Conservation (phyloP, 2,888 invertebrate genomes). For the Rhagium mordax region DNA sequence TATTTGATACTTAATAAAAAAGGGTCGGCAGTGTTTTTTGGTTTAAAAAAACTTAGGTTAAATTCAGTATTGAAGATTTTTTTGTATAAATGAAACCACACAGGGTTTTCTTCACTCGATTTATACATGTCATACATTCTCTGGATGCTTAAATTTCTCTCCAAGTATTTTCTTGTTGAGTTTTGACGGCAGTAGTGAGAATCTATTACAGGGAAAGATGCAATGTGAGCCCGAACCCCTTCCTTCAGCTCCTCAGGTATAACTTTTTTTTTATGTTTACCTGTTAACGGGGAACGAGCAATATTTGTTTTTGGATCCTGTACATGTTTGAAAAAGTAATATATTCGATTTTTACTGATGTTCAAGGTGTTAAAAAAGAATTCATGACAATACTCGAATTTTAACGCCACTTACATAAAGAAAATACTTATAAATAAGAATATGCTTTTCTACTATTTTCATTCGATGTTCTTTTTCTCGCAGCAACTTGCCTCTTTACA, state of each 20-base stretch:
- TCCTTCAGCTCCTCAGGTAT: background rate
- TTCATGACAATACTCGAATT: background rate
- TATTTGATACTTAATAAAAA: too few species aligned
- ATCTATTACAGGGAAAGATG: background rate
- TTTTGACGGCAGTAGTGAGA: background rate
- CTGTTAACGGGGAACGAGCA: background rate
- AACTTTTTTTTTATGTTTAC: background rate
- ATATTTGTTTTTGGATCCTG: background rate
- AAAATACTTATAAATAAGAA: background rate
- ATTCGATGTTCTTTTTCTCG: background rate
- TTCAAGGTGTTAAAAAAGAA: background rate
- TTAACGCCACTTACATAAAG: background rate
- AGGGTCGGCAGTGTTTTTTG: constrained; percentile 19
- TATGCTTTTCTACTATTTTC: background rate
- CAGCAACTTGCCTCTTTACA: background rate
- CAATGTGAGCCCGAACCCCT: background rate
- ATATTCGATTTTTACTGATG: background rate
- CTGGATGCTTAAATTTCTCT: background rate
- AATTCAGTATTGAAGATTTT: constrained; percentile 22
- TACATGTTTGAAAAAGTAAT: background rate
- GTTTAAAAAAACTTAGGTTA: background rate
- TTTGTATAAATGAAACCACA: constrained; percentile 8
- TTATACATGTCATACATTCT: background rate
- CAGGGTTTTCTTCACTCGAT: background rate
- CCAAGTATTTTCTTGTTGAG: background rate